Evolutionary conservation across 2,888 invertebrate genomes (phyloP).

Genomic region (Drosophila pegasa): DNA sequence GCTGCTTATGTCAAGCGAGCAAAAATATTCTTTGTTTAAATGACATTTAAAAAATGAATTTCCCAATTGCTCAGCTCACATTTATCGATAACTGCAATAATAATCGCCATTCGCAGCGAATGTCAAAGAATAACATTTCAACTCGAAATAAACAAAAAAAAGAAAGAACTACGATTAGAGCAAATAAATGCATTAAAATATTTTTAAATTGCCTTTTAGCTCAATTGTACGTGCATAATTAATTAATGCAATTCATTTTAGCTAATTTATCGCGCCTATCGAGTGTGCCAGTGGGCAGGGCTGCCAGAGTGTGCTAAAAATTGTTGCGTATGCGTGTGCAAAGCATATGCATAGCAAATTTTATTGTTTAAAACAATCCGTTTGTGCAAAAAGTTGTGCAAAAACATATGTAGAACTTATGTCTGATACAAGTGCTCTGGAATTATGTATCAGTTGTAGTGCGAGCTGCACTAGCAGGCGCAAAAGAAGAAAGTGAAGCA

Average conservation of each 20-base stretch:
- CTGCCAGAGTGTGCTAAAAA: constrained; percentile 37
- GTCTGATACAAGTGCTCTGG: constrained; percentile 73
- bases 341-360: constrained; percentile 62
- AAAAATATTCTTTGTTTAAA: not conserved
- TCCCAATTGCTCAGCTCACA: not conserved
- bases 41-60: constrained; percentile 1
- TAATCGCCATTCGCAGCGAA: constrained; percentile 28
- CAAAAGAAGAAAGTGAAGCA: constrained; percentile 77
- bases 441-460: constrained; percentile 71
- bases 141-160: not conserved
- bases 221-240: not conserved
- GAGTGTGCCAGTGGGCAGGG: constrained; percentile 28
- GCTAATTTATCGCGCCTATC: constrained; percentile 33
- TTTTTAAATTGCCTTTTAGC: not conserved
- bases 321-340: constrained; percentile 61
- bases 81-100: constrained; percentile 5
- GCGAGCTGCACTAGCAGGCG: constrained; percentile 69
- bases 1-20: not conserved
- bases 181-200: not conserved
- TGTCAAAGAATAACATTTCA: not conserved
- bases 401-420: constrained; percentile 83
- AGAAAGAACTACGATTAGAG: not conserved
- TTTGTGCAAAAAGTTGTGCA: constrained; percentile 61
- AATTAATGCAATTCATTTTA: not conserved
- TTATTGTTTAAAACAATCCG: constrained; percentile 50